Evolutionary conservation across 1,140 invertebrate species (phyloP).

Genomic region (Drosophila watanabei): DNA sequence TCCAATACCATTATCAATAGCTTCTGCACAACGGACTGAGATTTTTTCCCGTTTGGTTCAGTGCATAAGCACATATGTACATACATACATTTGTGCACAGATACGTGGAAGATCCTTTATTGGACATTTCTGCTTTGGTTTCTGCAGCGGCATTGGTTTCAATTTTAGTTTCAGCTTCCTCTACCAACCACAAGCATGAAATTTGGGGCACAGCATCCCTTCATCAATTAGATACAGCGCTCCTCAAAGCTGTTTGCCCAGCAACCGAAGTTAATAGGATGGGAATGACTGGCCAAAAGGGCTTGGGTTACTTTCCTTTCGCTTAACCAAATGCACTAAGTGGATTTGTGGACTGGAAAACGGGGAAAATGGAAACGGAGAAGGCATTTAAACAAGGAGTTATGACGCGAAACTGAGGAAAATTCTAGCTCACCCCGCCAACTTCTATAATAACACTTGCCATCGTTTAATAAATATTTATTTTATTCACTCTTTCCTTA

Average conservation of each 20-base stretch:
- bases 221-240: slow-evolving; percentile 53
- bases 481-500: neutral
- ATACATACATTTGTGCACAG: neutral
- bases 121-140: slow-evolving; percentile 6
- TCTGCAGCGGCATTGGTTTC: slow-evolving; percentile 60
- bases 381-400: neutral
- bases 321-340: slow-evolving; percentile 22
- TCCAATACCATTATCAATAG: neutral
- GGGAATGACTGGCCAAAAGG: slow-evolving; percentile 31
- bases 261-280: slow-evolving; percentile 16
- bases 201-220: slow-evolving; percentile 23
- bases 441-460: no score
- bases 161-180: slow-evolving; percentile 33
- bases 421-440: no score
- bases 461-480: neutral
- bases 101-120: slow-evolving; percentile 7
- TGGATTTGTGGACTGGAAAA: slow-evolving; percentile 10
- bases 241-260: slow-evolving; percentile 43
- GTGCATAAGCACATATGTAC: no score
- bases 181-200: neutral
- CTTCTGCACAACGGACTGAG: neutral
- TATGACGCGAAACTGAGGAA: neutral
- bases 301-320: slow-evolving; percentile 4
- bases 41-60: neutral
- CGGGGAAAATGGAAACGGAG: neutral